Conservation (phyloP, 2,888 invertebrate genomes). For the Tetheella fluctuosa region DNA sequence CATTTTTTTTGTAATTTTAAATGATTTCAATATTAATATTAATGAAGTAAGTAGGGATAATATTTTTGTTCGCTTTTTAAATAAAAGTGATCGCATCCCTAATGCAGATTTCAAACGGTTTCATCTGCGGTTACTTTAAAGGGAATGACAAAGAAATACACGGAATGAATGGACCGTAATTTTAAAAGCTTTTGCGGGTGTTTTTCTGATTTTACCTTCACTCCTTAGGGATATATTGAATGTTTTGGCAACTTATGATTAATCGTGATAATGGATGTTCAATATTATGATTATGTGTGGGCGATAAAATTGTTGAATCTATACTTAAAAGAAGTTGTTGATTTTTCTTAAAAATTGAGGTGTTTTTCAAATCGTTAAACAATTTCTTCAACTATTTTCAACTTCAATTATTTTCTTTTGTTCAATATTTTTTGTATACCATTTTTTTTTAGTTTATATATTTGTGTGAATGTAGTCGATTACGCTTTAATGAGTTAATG, state of each 20-base stretch:
- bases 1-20: neutral
- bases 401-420: too few relatives aligned
- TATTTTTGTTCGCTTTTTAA: neutral
- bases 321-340: too few relatives aligned
- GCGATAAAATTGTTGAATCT: neutral
- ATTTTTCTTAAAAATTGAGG: neutral
- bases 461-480: too few relatives aligned
- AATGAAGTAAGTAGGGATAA: too few relatives aligned
- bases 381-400: too few relatives aligned
- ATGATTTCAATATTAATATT: too few relatives aligned
- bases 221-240: slow-evolving; percentile 74
- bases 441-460: too few relatives aligned
- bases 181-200: slow-evolving; percentile 79
- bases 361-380: neutral
- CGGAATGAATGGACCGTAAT: slow-evolving; percentile 78
- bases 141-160: slow-evolving; percentile 74
- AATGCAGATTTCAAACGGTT: slow-evolving; percentile 54
- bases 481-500: too few relatives aligned
- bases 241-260: slow-evolving; percentile 75
- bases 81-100: slow-evolving; percentile 1
- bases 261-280: slow-evolving; percentile 60
- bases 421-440: too few relatives aligned
- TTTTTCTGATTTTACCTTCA: slow-evolving; percentile 63
- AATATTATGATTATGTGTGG: slow-evolving; percentile 24
- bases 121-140: slow-evolving; percentile 55